Evolutionary conservation across 2,797 vertebrate genomes (phyloP).

Genomic region (Acipenser transmontanus): DNA sequence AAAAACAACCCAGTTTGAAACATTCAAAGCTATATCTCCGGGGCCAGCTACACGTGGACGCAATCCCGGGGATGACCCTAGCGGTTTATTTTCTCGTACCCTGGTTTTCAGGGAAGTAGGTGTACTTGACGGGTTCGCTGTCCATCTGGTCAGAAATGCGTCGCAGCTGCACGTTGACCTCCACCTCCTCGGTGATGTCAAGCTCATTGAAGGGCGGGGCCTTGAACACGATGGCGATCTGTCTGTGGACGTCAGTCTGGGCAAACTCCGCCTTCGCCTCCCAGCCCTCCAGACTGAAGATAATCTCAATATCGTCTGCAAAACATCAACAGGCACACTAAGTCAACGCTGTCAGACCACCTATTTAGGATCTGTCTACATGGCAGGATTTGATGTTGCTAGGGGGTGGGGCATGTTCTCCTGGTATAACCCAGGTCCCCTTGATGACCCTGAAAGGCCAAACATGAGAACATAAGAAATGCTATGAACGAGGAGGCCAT

Average conservation of each 20-base stretch:
- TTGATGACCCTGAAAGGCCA: too few relatives aligned
- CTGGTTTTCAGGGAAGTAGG: conserved; percentile 68
- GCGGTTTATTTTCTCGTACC: conserved; percentile 48
- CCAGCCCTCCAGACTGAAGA: conserved; percentile 73
- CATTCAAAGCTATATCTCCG: too few relatives aligned
- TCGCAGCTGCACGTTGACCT: conserved; percentile 69
- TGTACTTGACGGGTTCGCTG: conserved; percentile 74
- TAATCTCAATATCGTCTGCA: conserved; percentile 82
- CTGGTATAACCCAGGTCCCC: too few relatives aligned
- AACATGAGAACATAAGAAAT: too few relatives aligned
- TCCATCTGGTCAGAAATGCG: conserved; percentile 82
- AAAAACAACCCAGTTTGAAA: too few relatives aligned
- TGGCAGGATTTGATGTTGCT: too few relatives aligned
- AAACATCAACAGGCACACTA: neutral
- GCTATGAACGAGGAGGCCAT: too few relatives aligned
- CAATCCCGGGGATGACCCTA: too few relatives aligned
- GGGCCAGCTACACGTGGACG: too few relatives aligned
- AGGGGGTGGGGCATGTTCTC: too few relatives aligned
- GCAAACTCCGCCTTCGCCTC: conserved; percentile 84
- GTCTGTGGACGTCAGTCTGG: conserved; percentile 86
- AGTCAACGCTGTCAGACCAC: too few relatives aligned
- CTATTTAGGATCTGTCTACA: too few relatives aligned
- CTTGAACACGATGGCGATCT: conserved; percentile 88
- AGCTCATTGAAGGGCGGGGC: conserved; percentile 79
- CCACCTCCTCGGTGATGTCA: conserved; percentile 65